Base-by-base conservation (phyloP, 2,113 vertebrate genomes). In the Alosa alosa region DNA sequence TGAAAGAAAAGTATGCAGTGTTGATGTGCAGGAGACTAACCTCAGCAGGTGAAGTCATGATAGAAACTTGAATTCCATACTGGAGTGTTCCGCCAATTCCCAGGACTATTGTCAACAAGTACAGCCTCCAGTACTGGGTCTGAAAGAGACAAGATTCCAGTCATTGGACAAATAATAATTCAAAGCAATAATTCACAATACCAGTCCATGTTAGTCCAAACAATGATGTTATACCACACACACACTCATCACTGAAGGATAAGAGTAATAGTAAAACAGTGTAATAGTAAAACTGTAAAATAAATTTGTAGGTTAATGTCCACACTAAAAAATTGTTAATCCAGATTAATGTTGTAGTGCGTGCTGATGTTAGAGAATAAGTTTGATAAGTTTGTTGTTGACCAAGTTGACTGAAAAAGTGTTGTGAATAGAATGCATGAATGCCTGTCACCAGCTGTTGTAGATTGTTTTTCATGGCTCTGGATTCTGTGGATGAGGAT, bases 21-120 rank as follows among this genome's bases (percentile, higher is more conserved):
- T 81, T 18, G 84, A 86, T 90, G 87, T 72, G 9, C 36, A 78
- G 31, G 31, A 39, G 11, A 39, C 72, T 36, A 17, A 94, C 92
- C 88, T 83, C 86, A 81, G 90, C 92, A n/a, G 93, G 91, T 84
- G 92, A 90, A 52, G 91, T 88, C 3, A 93, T 90, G 84, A 92
- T 82, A 25, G 93, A 94, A 49, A 94, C 88, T 50, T 94, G 93
- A 44, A 94, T 89, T 20, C 93, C 93, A 81, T 91, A 92, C 39
- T 94, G 93, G 84, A 93, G 93, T 0, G 93, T 92, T 39, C 92
- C 93, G 4, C 93, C 92, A 0, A 94, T 90, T 72, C 93, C 93
- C 89, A 93, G 75, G 46, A 94, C 91, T 84, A 93, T 8, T 0
- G 88, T 41, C 84, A 94, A 75, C 83, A 92, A 64, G 49, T 93